Evolutionary conservation across 2,888 invertebrate genomes (phyloP).

Genomic region (Drosophila nr. fundita): DNA sequence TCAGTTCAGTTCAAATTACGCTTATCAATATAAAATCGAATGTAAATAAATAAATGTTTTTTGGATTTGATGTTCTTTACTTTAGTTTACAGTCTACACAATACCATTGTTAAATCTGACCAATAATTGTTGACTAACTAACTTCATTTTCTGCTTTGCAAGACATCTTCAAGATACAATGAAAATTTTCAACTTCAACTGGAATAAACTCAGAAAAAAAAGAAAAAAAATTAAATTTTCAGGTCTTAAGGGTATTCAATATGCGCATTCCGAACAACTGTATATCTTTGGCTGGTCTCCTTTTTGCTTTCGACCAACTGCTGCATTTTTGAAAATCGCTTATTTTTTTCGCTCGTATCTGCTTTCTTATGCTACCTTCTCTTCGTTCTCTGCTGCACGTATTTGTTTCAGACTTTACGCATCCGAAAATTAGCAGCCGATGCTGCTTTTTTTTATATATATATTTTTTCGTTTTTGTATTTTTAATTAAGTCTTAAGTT

Average conservation of each 20-base stretch:
- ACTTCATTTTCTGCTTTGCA: neutral
- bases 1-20: neutral
- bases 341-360: constrained; percentile 25
- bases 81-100: neutral
- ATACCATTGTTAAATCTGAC: neutral
- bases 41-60: neutral
- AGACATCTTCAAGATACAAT: neutral
- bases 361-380: constrained; percentile 11
- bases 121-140: neutral
- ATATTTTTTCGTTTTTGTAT: neutral
- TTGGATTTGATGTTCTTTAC: too few species aligned
- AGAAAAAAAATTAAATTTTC: neutral
- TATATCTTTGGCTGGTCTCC: constrained; percentile 1
- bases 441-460: neutral
- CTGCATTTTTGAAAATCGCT: constrained; percentile 30
- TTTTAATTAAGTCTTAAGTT: constrained; percentile 79
- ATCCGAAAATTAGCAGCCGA: constrained; percentile 62
- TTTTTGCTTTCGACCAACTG: constrained; percentile 46
- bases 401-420: constrained; percentile 76
- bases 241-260: constrained; percentile 6
- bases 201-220: neutral
- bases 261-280: neutral
- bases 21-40: neutral
- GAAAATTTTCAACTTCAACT: neutral
- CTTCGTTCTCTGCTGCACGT: constrained; percentile 17